Percentiles rank a stretch among this genome's conserved stretches.
phyloP scores from a whole-genome alignment of 2,113 vertebrate species.

The Coryphaenoides rupestris region DNA sequence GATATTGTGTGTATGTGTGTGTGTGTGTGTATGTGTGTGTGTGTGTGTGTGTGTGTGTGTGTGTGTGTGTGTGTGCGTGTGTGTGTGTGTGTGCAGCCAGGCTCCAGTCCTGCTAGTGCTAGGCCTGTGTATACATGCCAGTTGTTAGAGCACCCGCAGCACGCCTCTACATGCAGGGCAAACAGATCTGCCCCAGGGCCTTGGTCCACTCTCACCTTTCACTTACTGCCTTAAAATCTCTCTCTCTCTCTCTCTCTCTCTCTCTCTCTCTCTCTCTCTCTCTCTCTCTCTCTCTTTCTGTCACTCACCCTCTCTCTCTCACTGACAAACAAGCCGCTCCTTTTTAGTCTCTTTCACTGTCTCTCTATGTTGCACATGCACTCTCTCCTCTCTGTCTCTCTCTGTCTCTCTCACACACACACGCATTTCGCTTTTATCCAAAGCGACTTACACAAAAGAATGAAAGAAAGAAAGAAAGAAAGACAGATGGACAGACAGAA shows the following conservation, averaged over 20 bases:
- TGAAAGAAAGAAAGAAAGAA: too few species aligned
- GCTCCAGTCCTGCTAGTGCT: slow-evolving; percentile 6
- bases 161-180: slow-evolving; percentile 47
- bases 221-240: slow-evolving; percentile 2
- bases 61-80: slow-evolving; percentile 10
- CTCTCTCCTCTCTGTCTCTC: neutral
- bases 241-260: neutral
- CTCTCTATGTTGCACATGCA: too few species aligned
- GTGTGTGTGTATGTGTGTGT: slow-evolving; percentile 8
- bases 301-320: neutral
- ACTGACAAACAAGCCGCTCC: too few species aligned
- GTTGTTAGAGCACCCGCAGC: slow-evolving; percentile 30
- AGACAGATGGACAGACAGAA: too few species aligned
- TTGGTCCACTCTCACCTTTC: slow-evolving; percentile 41
- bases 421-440: too few species aligned
- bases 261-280: too few species aligned
- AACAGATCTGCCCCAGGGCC: slow-evolving; percentile 32
- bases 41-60: slow-evolving; percentile 10
- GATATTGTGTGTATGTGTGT: neutral
- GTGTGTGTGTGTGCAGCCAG: slow-evolving; percentile 13
- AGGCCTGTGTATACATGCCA: slow-evolving; percentile 47
- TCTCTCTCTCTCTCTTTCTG: too few species aligned
- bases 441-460: neutral
- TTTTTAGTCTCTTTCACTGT: too few species aligned
- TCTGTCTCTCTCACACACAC: too few species aligned